Evolutionary conservation across 2,888 invertebrate genomes (phyloP).

Genomic region (Odontomyia ornata): DNA sequence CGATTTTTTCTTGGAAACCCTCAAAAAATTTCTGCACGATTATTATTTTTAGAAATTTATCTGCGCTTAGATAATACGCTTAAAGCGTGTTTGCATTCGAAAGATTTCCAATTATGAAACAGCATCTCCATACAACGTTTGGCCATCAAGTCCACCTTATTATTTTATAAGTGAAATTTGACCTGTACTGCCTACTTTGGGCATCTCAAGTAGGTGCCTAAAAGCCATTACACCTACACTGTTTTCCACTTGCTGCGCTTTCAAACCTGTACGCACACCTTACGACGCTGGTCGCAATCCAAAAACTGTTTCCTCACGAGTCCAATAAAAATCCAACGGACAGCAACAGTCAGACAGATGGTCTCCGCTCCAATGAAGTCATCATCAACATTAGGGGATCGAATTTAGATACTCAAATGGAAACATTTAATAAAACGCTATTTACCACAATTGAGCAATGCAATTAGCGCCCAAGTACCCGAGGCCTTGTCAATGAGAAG

Average conservation of each 20-base stretch:
- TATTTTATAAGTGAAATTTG: conserved; percentile 16
- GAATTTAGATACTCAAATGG: conserved; percentile 8
- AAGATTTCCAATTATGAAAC: too few relatives aligned
- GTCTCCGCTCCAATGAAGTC: conserved; percentile 16
- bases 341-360: conserved; percentile 33
- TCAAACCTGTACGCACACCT: not conserved
- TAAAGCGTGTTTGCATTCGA: too few relatives aligned
- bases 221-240: not conserved
- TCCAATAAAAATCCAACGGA: not conserved
- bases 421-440: not conserved
- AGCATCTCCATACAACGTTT: not conserved
- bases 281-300: not conserved
- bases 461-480: not conserved
- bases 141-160: not conserved
- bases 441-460: not conserved
- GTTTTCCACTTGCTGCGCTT: not conserved
- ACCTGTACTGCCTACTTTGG: not conserved
- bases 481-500: not conserved
- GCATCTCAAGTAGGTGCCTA: conserved; percentile 15
- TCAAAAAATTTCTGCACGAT: too few relatives aligned
- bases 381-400: not conserved
- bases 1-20: too few relatives aligned
- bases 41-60: too few relatives aligned
- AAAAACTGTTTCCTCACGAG: not conserved
- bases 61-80: too few relatives aligned